Base-by-base conservation (phyloP, 2,888 invertebrate species). In the Tipula unca region DNA sequence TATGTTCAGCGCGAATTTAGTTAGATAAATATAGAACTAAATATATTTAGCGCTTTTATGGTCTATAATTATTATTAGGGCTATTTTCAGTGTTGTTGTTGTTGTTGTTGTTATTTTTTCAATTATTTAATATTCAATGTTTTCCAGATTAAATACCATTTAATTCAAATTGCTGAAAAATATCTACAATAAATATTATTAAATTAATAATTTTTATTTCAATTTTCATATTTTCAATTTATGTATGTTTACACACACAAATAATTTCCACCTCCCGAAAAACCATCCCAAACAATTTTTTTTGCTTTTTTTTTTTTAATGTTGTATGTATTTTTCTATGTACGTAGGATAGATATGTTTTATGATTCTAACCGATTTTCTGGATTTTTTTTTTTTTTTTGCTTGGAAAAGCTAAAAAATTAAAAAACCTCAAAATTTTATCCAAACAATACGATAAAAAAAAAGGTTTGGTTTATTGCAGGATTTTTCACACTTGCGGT, bases 41-140 rank as follows among this genome's bases (percentile, higher is more conserved):
- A 32, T 48, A 17, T 48, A 48, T n/a, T 20, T 48, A 48, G 48
- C 48, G 17, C 48, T 48, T 48, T 32, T 48, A 48, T 20, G 48
- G 48, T 48, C 48, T 17, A 48, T 17, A 6, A 32, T n/a, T n/a
- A 42, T 42, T 48, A 48, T 48, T 48, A 48, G 48, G 48, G 48
- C 17, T 48, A 48, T 17, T 48, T 48, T 48, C 32, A 6, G 32
- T 5, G 48, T 54, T 0, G 17, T 17, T 69, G 13, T 69, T 69
- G 13, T 14, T 20, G 69, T 69, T 69, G 20, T 6, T 25, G 10
- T 13, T 54, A 3, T 69, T 20, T 69, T 20, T 69, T 48, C 69
- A 69, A 69, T 69, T 69, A 69, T 69, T 69, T 69, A 69, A 69
- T 69, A 69, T 69, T 69, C 69, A 69, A 69, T 69, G 69, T 69